Percentiles rank a stretch among this genome's conserved stretches.
phyloP scores from a whole-genome alignment of 2,888 invertebrate species.

The Agonopterix subpropinquella region DNA sequence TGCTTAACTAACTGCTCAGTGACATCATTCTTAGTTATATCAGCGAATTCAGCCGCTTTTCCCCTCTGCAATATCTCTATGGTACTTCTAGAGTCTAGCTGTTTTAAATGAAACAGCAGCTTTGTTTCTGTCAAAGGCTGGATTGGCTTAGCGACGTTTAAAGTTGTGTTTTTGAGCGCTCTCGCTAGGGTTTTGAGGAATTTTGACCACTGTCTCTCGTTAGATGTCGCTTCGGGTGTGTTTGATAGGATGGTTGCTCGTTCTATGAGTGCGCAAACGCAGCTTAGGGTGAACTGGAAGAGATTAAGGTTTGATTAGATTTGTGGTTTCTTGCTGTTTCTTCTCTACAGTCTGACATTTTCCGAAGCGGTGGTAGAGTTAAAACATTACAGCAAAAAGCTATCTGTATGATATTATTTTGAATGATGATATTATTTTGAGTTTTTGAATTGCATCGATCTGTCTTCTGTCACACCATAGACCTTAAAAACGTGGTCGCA shows the following conservation, averaged over 20 bases:
- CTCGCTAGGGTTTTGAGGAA: constrained; percentile 71
- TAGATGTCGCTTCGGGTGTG: constrained; percentile 57
- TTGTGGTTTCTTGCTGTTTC: too few species aligned
- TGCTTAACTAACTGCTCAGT: constrained; percentile 48
- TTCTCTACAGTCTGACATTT: too few species aligned
- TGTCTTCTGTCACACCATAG: too few species aligned
- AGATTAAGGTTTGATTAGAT: neutral
- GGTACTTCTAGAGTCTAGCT: constrained; percentile 50
- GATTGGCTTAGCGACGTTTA: constrained; percentile 44
- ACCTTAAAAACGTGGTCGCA: too few species aligned
- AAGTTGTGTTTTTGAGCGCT: constrained; percentile 48
- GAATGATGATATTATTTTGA: too few species aligned
- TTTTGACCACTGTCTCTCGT: constrained; percentile 70
- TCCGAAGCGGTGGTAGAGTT: too few species aligned
- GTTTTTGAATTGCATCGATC: too few species aligned
- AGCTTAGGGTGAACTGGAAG: constrained; percentile 55
- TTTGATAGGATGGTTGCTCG: constrained; percentile 44
- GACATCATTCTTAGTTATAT: constrained; percentile 51
- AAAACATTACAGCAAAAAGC: too few species aligned
- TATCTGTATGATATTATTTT: too few species aligned
- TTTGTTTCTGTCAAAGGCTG: constrained; percentile 35
- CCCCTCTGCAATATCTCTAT: constrained; percentile 63
- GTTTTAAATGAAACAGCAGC: constrained; percentile 43
- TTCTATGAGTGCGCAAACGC: constrained; percentile 54
- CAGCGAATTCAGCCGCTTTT: constrained; percentile 49